Base-by-base conservation (phyloP, 2,888 invertebrate genomes). In the Pachymerium ferrugineum region DNA sequence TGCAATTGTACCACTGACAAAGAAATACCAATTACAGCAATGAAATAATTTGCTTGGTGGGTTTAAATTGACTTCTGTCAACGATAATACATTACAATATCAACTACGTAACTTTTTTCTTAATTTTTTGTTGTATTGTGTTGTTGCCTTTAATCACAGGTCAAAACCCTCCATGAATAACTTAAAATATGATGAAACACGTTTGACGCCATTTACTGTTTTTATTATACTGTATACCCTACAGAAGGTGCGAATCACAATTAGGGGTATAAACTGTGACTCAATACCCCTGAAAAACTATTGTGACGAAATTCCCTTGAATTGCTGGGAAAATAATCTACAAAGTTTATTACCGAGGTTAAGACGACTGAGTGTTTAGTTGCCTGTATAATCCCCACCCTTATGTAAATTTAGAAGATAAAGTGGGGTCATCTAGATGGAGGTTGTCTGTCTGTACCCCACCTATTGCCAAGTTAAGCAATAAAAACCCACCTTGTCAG, bases 401-500 rank as follows among this genome's bases (percentile, higher is more conserved):
- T 28, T 3, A 62, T 28, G 62, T 1, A 62, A 38, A 38, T 38
- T 38, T 38, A 12, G n/a, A 28, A 62, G 62, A 62, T 62, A 62
- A 62, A 62, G 62, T 62, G 62, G 62, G 62, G 62, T 62, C 62
- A 62, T 54, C 62, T 28, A 62, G 62, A 62, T 62, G 25, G 28
- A 62, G 22, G 25, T 28, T 62, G 28, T 62, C 28, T 25, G 25
- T 62, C 14, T 62, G 14, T 62, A 62, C 28, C 62, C 62, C 62
- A 62, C 62, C 62, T 62, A 22, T 62, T 62, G 62, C n/a, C n/a
- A 28, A 62, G 62, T 12, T 3, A 28, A 0, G 62, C 62, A 62
- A 62, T 62, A 62, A 62, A 62, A 62, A 62, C 62, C 62, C 62
- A 62, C n/a, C 62, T n/a, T 25, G 62, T 62, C 62, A 62, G 25